phyloP scores from a whole-genome alignment of 1,140 invertebrate species.

The Drosophila micromelanica region DNA sequence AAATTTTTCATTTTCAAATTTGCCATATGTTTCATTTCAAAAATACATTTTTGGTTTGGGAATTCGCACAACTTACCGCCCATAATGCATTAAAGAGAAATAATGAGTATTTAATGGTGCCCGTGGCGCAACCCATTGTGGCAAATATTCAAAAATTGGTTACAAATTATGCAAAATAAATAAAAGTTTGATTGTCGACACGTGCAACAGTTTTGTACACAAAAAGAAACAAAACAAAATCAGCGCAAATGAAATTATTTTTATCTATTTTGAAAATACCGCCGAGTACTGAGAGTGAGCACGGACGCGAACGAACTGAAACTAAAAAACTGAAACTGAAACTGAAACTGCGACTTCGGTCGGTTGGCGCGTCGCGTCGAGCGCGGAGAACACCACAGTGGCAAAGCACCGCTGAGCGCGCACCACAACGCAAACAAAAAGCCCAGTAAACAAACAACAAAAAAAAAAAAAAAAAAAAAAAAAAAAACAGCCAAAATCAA shows the following conservation, averaged over 20 bases:
- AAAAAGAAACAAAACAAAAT: conserved; percentile 18
- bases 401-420: conserved; percentile 1
- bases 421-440: conserved; percentile 31
- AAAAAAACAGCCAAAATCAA: conserved; percentile 60
- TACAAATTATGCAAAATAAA: conserved; percentile 12
- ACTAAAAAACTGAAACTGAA: conserved; percentile 59
- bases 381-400: conserved; percentile 24
- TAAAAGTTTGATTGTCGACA: conserved; percentile 30
- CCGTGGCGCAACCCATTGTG: conserved; percentile 88
- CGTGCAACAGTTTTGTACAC: conserved; percentile 52
- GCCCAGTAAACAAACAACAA: conserved; percentile 53
- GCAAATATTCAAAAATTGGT: conserved; percentile 6
- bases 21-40: conserved; percentile 29
- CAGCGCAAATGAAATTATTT: conserved; percentile 14
- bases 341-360: conserved; percentile 42
- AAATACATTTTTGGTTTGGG: background rate
- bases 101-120: conserved; percentile 92
- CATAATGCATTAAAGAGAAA: conserved; percentile 93
- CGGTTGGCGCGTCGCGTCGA: conserved; percentile 28
- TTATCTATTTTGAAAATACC: conserved; percentile 24
- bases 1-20: background rate
- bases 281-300: conserved; percentile 43
- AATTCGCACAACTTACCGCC: conserved; percentile 88
- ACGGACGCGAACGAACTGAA: conserved; percentile 80
- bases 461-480: conserved; percentile 49